These are phyloP conservation scores for Acleris emargana DNA, from an alignment of 2,888 invertebrate species.

Conservation along the genomic window DNA sequence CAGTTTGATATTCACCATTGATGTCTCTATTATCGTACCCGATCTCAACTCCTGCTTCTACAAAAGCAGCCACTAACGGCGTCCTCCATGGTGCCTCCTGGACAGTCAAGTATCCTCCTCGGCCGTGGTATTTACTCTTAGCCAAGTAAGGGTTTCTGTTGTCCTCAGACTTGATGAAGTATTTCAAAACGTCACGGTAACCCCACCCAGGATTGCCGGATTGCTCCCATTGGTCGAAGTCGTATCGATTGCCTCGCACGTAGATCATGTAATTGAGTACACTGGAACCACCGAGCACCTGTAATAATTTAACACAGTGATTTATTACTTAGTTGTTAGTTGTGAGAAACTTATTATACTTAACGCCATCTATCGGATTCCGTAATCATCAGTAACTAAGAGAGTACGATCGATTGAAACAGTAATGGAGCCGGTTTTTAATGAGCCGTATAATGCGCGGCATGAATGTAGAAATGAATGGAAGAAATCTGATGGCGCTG, in stretches of 20 bases:
- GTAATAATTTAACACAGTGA: constrained; percentile 45
- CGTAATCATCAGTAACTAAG: background rate
- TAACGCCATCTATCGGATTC: constrained; percentile 22
- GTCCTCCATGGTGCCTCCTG: constrained; percentile 94
- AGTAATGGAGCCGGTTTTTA: background rate
- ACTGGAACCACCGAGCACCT: constrained; percentile 93
- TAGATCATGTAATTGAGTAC: constrained; percentile 96
- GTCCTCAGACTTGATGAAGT: constrained; percentile 95
- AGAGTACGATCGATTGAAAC: background rate
- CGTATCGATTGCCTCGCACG: constrained; percentile 91
- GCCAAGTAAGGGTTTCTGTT: constrained; percentile 93
- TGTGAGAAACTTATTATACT: background rate
- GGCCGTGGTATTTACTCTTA: constrained; percentile 87
- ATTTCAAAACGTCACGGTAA: constrained; percentile 91
- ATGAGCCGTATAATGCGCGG: background rate
- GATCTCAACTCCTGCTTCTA: constrained; percentile 91
- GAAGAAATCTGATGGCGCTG: background rate
- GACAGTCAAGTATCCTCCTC: constrained; percentile 89
- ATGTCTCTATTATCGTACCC: constrained; percentile 93
- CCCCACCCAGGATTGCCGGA: constrained; percentile 95
- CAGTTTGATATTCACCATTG: constrained; percentile 91
- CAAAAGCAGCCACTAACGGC: constrained; percentile 91
- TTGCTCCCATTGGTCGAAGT: constrained; percentile 95
- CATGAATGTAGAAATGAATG: background rate
- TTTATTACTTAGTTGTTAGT: background rate